Evolutionary conservation across 1,140 invertebrate genomes (phyloP), one percentile per base, ranked within the genome.

Genomic region (Pseudomyrmex gracilis): DNA sequence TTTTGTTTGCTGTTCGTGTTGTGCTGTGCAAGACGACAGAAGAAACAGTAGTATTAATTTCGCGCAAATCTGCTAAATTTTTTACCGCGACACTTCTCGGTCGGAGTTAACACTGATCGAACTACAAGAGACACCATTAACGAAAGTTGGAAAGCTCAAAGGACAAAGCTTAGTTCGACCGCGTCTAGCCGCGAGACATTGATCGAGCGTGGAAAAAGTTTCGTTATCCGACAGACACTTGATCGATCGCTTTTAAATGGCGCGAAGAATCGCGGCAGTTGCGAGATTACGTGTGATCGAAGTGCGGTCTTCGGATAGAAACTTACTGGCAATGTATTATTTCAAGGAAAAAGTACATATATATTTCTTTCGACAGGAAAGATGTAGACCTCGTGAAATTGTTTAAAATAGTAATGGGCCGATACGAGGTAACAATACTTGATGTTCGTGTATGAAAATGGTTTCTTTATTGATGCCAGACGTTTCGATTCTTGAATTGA

Each of bases 41-140:
- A 8, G 9, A 58, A n/a, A 49, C 20, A 24, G 20, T 22, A 12
- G 66, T 53, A 60, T 17, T 24, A 76, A 47, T 58, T 78, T 58
- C 53, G 43, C 2, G 53, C 13, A n/a, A 80, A 70, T 47, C 13
- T n/a, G 15, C 22, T 71, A 20, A 70, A 80, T 80, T 70, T 71
- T 71, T 80, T 53, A 80, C 71, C 47, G 7, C 22, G 53, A 70
- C 34, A 9, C 15, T 43, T 80, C 20, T 80, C 20, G 20, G 20
- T 12, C 49, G 15, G 47, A 64, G 49, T 76, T 64, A 71, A 80
- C 45, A 47, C 34, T 22, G 55, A 80, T 60, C 53, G 17, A 67
- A 55, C 47, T 68, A 8, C 15, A 24, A n/a, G 53, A 49, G 20
- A 2, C 15, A 12, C 13, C 43, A 70, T 58, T 70, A 78, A 10